Base-by-base conservation (phyloP, 64 coral and sea anemone species). In the Cladopsammia gracilis region DNA sequence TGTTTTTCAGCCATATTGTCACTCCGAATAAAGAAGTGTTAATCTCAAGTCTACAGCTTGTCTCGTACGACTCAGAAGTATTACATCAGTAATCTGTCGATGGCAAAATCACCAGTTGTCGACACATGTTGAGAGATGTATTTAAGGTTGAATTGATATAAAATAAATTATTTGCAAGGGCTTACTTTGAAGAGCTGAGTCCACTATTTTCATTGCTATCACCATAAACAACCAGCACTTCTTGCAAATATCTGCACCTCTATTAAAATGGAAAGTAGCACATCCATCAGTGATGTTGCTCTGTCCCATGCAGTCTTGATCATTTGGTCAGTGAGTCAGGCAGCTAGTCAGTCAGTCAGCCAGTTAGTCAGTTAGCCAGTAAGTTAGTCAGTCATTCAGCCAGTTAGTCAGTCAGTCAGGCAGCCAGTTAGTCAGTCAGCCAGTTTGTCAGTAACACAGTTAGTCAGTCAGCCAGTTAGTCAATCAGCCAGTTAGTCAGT, bases 221-320 rank as follows among this genome's bases (percentile, higher is more conserved):
- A 70, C 90, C 94, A 99, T 99, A 88, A 99, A 99, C 4, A 47
- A 81, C 98, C 98, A 99, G 58, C 98, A 99, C 71, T 93, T 93
- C 48, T 48, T 23, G 71, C 98, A 99, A 44, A 99, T 99, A 16
- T 94, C 91, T 20, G 98, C 85, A 69, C 98, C 98, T 60, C 98
- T 99, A 10, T 10, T 66, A 85, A 20, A 57, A 67, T 6, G 87
- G 5, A 47, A 52, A 82, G 76, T 0, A 23, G 1, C 12, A 65
- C 34, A 42, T 19, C 14, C 25, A 64, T 51, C 5, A 6, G 61
- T 25, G 11, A 76, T 18, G 5, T 20, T 1, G 1, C 9, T 79
- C 50, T 79, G 13, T 81, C 25, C 7, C 18, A 6, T 14, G 53
- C 52, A 16, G 5, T n/a, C n/a, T 15, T 15, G 3, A 6, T 23